Conservation (phyloP, 2,888 invertebrate genomes). For the Leistus spinibarbis region DNA sequence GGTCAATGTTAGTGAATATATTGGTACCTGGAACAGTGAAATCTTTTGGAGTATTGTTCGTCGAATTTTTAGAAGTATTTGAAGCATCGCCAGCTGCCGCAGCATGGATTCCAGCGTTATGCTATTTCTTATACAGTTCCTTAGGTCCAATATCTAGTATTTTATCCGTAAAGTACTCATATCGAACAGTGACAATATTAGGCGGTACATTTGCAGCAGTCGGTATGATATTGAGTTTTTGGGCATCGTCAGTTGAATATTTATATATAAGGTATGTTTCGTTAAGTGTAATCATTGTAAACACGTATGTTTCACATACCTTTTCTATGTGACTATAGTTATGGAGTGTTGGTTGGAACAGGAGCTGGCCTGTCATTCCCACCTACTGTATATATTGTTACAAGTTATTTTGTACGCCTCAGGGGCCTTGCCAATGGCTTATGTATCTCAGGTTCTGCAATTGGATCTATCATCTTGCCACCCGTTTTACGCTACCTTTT, state of each 20-base stretch:
- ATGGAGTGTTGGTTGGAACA: conserved; percentile 80
- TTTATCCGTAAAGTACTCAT: conserved; percentile 82
- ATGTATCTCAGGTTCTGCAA: conserved; percentile 86
- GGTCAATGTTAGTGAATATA: conserved; percentile 82
- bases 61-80: conserved; percentile 82
- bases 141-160: conserved; percentile 86
- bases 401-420: conserved; percentile 80
- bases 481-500: conserved; percentile 75
- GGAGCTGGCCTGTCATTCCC: conserved; percentile 88
- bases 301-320: conserved; percentile 21
- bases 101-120: conserved; percentile 84
- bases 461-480: conserved; percentile 84
- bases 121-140: conserved; percentile 88
- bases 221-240: conserved; percentile 84
- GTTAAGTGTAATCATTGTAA: not conserved
- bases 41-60: conserved; percentile 84
- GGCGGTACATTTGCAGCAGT: conserved; percentile 82
- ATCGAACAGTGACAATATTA: conserved; percentile 79
- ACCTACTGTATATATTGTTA: conserved; percentile 88
- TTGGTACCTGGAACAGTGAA: conserved; percentile 86
- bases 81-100: conserved; percentile 74
- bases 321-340: conserved; percentile 60
- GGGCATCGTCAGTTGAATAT: conserved; percentile 78
- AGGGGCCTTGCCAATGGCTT: conserved; percentile 86
- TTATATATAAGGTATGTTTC: conserved; percentile 76